Percentiles rank a stretch among this genome's conserved stretches.
Evolutionary conservation across 2,797 vertebrate genomes (phyloP).

Genomic region (Urosaurus nigricauda): DNA sequence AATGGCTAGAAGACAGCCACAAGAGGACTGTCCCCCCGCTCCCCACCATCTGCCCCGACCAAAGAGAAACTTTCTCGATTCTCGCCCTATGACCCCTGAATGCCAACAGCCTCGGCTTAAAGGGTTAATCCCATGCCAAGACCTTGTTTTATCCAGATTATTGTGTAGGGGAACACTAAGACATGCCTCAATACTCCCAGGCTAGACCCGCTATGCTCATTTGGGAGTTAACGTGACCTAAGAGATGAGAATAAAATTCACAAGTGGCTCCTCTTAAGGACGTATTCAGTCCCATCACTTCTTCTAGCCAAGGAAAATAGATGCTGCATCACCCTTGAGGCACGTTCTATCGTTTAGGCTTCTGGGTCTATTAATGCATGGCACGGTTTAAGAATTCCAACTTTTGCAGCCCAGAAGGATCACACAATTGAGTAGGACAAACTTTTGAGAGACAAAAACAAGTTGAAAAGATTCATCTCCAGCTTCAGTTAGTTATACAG

Average conservation of each 20-base stretch:
- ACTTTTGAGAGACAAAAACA: not conserved
- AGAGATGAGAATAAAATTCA: not conserved
- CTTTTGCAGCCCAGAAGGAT: not conserved
- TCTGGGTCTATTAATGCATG: not conserved
- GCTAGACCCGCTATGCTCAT: not conserved
- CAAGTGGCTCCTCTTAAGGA: not conserved
- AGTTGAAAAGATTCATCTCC: not conserved
- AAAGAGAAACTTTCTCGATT: not conserved
- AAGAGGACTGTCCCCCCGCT: accelerated
- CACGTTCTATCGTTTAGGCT: not conserved
- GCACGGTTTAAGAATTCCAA: not conserved
- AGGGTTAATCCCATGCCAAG: constrained; percentile 39
- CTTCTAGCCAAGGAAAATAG: not conserved
- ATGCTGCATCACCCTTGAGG: not conserved
- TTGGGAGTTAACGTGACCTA: not conserved
- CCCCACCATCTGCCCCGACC: not conserved
- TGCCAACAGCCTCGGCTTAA: constrained; percentile 24
- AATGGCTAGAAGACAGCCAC: not conserved
- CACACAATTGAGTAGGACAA: not conserved
- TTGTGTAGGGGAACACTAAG: constrained; percentile 3
- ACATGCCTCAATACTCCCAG: not conserved
- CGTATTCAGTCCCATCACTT: not conserved
- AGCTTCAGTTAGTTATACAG: not conserved
- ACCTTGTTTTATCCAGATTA: constrained; percentile 44
- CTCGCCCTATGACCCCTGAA: constrained; percentile 30